Conservation (phyloP, 2,113 vertebrate genomes). For the Felis chaus region DNA sequence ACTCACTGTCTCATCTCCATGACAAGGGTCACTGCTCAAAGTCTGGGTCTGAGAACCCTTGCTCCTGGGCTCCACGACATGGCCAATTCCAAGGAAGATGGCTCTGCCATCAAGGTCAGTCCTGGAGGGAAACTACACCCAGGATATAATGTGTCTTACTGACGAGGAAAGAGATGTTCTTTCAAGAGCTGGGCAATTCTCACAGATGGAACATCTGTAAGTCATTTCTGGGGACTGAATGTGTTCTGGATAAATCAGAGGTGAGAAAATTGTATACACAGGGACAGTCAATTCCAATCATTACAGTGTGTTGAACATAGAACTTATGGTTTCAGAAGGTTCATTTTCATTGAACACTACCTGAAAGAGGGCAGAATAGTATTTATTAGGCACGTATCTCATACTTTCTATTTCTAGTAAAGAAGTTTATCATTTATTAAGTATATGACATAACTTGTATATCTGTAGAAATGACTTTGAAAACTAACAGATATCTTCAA, state of each 20-base stretch:
- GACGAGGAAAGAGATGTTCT: not conserved
- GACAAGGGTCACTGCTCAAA: not conserved
- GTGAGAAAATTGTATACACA: not conserved
- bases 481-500: not conserved
- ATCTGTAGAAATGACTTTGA: not conserved
- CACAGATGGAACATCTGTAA: not conserved
- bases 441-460: not conserved
- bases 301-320: not conserved
- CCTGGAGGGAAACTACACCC: accelerated
- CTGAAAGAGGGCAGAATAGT: not conserved
- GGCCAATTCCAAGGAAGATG: not conserved
- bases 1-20: not conserved
- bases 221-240: not conserved
- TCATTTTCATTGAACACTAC: not conserved
- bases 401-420: not conserved
- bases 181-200: not conserved
- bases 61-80: not conserved
- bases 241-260: not conserved
- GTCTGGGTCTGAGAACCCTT: not conserved
- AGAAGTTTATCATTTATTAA: not conserved
- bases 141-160: not conserved
- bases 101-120: not conserved
- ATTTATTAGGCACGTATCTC: not conserved
- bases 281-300: not conserved
- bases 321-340: not conserved